These are phyloP conservation scores for Trichogramma pretiosum DNA, from an alignment of 1,140 invertebrate genomes.

Conservation along the genomic window DNA sequence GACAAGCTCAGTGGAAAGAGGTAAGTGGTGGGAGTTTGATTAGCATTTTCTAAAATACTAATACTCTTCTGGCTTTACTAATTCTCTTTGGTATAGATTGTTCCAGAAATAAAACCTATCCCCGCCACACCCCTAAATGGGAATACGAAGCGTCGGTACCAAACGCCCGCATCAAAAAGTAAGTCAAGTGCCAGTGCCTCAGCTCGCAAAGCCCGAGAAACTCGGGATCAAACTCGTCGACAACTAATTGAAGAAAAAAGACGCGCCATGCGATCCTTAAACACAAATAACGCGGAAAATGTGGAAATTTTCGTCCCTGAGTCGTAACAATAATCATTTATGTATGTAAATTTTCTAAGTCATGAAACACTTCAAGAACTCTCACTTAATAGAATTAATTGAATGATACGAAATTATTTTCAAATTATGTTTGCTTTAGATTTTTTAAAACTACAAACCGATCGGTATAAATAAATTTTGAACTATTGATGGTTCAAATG, in stretches of 20 bases:
- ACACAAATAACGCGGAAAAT: conserved; percentile 37
- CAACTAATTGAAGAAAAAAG: conserved; percentile 70
- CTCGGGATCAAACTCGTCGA: conserved; percentile 69
- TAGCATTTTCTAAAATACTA: too few species aligned
- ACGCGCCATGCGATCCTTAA: conserved; percentile 54
- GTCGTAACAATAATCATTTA: conserved; percentile 34
- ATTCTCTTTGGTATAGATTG: conserved; percentile 20
- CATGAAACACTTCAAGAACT: too few species aligned
- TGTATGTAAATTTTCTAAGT: too few species aligned
- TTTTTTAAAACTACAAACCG: too few species aligned
- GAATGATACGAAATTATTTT: not conserved
- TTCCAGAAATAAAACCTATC: conserved; percentile 22
- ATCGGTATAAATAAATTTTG: too few species aligned
- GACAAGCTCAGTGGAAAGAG: conserved; percentile 65
- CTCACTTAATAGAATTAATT: not conserved
- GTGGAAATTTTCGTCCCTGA: conserved; percentile 57
- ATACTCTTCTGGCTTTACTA: too few species aligned
- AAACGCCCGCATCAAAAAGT: conserved; percentile 37
- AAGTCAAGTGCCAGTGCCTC: conserved; percentile 40
- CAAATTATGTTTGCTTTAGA: not conserved
- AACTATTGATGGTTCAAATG: too few species aligned
- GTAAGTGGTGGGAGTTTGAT: conserved; percentile 25
- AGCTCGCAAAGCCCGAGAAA: conserved; percentile 48
- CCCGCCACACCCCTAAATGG: conserved; percentile 28
- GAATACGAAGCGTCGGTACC: conserved; percentile 27